A percentile compares a stretch with the other conserved stretches of the same genome.
Evolutionary conservation across 2,797 vertebrate species (phyloP).

Genomic region (Myotis pilosus): DNA sequence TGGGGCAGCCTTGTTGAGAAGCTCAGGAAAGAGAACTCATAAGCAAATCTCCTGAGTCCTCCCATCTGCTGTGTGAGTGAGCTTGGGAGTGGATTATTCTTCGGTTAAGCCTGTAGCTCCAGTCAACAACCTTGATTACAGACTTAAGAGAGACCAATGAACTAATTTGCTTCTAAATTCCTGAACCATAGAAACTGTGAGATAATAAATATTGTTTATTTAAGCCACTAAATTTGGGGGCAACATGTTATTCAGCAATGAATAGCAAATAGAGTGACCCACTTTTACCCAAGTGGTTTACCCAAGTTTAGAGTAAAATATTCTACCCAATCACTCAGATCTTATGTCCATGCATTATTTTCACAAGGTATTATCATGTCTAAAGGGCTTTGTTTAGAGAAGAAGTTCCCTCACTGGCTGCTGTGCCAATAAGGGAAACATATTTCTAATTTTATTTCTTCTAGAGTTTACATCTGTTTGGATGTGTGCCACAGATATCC

Average conservation of each 20-base stretch:
- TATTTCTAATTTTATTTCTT: conserved; percentile 16
- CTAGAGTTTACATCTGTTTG: conserved; percentile 20
- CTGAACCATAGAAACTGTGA: not conserved
- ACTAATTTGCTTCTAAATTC: not conserved
- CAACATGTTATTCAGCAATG: not conserved
- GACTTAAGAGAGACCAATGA: not conserved
- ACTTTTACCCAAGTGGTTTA: not conserved
- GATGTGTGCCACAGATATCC: not conserved
- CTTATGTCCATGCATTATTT: not conserved
- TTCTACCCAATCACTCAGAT: not conserved
- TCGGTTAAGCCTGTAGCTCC: not conserved
- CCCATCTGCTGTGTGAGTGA: accelerated
- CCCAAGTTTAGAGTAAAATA: not conserved
- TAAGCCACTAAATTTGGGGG: not conserved
- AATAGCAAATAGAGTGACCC: not conserved
- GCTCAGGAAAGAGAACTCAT: not conserved
- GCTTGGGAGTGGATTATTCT: not conserved
- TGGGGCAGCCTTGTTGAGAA: not conserved
- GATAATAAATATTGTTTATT: not conserved
- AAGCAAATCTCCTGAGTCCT: not conserved
- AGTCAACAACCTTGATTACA: not conserved
- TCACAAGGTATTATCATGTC: not conserved
- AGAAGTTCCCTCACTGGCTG: not conserved
- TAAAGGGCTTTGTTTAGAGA: not conserved
- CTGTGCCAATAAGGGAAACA: not conserved